Evolutionary conservation across 30 jellyfish, hydroid and myxozoan genomes (phyloP), one percentile per base, ranked within the genome.

Genomic region (Haliclystus octoradiatus): DNA sequence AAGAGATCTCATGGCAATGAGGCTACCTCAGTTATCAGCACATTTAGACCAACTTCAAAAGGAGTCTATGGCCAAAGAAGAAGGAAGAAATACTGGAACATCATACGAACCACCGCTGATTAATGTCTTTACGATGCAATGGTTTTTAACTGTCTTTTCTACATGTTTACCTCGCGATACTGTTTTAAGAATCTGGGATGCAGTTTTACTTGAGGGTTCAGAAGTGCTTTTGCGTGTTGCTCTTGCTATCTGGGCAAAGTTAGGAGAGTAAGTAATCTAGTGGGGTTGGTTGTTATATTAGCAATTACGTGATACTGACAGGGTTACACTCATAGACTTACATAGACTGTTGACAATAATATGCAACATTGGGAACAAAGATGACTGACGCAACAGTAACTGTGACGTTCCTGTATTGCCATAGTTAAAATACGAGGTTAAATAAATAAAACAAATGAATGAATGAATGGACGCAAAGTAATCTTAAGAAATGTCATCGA

Each of bases 161-260:
- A 89, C 98, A 35, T 89, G 98, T 68, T 68, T 89, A 33, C 98
- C 98, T 22, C 78, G 98, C 35, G 88, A 89, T 28, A 89, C 98
- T 2, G 98, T 89, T 47, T 66, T 89, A 62, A 52, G 95, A 60
- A 80, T 89, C 13, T 89, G 98, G 98, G 98, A 89, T 71, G 88
- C 95, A 33, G 98, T 89, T 34, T 67, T 89, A 12, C 85, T 89
- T 14, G 95, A 89, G 52, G 98, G 98, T 47, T 89, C 98, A 3
- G 98, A 89, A 34, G 95, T 80, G 26, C 85, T 89, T 12, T 65
- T 89, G 66, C 57, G 98, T 26, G 95, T 82, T 30, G 98, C 98
- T 1, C 71, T 89, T 33, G 98, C 95, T 0, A 71, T 89, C 3
- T 89, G 98, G 98, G 94, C 98, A 24, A 89, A 81, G 47, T 47